A percentile compares a stretch with the other conserved stretches of the same genome.
Evolutionary conservation across 2,797 vertebrate species (phyloP).

Genomic region (Selene dorsalis): DNA sequence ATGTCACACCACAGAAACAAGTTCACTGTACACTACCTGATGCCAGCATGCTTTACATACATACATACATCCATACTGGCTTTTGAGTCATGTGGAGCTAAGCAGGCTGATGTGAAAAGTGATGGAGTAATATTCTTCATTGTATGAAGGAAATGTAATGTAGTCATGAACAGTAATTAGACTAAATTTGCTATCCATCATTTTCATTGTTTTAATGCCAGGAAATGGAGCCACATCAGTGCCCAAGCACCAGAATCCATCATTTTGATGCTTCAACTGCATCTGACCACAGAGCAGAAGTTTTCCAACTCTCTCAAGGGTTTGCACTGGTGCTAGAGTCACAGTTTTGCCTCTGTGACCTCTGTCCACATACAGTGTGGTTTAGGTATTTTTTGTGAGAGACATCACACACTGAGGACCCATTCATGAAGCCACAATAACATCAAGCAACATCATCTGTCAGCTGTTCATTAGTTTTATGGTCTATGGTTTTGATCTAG

Average conservation of each 20-base stretch:
- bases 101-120: conserved; percentile 20
- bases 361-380: neutral
- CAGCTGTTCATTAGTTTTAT: too few relatives aligned
- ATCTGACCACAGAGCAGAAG: conserved; percentile 22
- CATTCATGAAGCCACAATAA: too few relatives aligned
- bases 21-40: conserved; percentile 17
- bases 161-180: conserved; percentile 46
- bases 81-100: conserved; percentile 15
- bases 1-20: neutral
- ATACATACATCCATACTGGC: neutral
- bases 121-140: conserved; percentile 11
- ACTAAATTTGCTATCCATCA: conserved; percentile 50
- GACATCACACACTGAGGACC: too few relatives aligned
- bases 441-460: too few relatives aligned
- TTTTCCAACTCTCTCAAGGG: conserved; percentile 12
- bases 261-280: conserved; percentile 49
- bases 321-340: neutral
- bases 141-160: conserved; percentile 32
- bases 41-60: conserved; percentile 12
- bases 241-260: conserved; percentile 47
- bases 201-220: conserved; percentile 65
- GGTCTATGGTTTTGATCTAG: too few relatives aligned
- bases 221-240: conserved; percentile 60
- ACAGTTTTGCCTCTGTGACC: neutral
- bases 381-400: too few relatives aligned